Percentiles rank a stretch among this genome's conserved stretches.
phyloP scores from a whole-genome alignment of 2,888 invertebrate genomes.

The Hydroisotoma schaefferi region DNA sequence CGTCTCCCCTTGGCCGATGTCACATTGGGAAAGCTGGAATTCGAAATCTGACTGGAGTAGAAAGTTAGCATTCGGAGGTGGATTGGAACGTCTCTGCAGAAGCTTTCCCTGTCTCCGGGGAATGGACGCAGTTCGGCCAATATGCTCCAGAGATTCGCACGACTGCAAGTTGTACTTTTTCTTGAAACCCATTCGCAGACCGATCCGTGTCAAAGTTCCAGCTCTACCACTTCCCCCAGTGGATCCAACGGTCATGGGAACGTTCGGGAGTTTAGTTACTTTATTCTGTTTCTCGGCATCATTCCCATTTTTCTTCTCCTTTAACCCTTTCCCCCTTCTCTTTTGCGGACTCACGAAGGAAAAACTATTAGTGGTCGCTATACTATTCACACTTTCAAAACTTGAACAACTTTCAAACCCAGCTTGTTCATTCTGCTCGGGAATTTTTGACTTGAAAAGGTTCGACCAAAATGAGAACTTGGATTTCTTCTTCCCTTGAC shows the following conservation, averaged over 20 bases:
- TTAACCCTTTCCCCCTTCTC: constrained; percentile 36
- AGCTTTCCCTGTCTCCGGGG: too few species aligned
- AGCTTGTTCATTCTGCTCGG: neutral
- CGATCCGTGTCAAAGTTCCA: constrained; percentile 37
- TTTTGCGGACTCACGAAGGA: constrained; percentile 42
- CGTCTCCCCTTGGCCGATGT: neutral
- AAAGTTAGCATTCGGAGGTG: neutral
- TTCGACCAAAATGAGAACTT: constrained; percentile 23
- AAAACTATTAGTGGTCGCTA: constrained; percentile 43
- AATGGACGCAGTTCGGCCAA: constrained; percentile 7
- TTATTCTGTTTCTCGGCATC: constrained; percentile 20
- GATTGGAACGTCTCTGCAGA: neutral
- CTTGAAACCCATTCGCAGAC: constrained; percentile 47
- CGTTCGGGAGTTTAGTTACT: neutral
- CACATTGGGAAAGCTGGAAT: neutral
- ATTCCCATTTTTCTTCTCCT: constrained; percentile 45
- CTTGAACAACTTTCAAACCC: constrained; percentile 10
- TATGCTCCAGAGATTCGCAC: constrained; percentile 45
- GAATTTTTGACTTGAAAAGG: constrained; percentile 16
- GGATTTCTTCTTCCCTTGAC: constrained; percentile 27
- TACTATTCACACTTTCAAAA: constrained; percentile 45
- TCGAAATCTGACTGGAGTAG: neutral
- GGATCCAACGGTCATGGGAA: neutral
- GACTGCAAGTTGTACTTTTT: constrained; percentile 48
- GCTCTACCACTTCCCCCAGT: neutral